Evolutionary conservation across 1,140 invertebrate species (phyloP).

Genomic region (Camponotus floridanus): DNA sequence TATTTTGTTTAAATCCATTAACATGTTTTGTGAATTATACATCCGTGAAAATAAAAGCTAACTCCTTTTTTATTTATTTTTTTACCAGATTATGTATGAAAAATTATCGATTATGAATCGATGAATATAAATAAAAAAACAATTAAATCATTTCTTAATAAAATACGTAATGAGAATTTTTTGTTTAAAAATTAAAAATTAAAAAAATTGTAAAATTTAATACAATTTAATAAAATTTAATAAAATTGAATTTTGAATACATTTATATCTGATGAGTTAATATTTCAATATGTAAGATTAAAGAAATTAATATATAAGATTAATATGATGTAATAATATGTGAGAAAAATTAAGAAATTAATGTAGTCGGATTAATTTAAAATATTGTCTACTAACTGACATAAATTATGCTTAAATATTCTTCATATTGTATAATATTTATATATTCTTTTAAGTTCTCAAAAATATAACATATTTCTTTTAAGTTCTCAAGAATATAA

Average conservation of each 20-base stretch:
- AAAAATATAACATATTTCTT: no score
- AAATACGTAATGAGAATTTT: neutral
- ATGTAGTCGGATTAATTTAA: neutral
- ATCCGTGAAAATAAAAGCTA: neutral
- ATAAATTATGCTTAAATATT: no score
- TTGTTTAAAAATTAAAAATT: neutral
- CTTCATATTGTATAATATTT: no score
- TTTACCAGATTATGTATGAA: neutral
- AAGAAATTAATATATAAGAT: neutral
- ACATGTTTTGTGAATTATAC: conserved; percentile 4
- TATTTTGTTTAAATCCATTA: conserved; percentile 8
- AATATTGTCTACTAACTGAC: neutral
- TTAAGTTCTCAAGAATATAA: no score
- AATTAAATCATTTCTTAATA: neutral
- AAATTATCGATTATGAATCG: neutral
- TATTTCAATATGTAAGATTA: neutral
- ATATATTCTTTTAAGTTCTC: no score
- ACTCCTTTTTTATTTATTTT: neutral
- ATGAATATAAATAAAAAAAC: neutral
- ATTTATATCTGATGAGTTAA: no score
- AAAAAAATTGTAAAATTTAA: neutral
- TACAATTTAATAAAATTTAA: no score
- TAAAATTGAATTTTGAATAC: neutral
- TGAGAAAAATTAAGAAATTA: no score
- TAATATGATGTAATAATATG: no score